Conservation (phyloP, 1,140 invertebrate genomes). For the Lasioglossum albipes region DNA sequence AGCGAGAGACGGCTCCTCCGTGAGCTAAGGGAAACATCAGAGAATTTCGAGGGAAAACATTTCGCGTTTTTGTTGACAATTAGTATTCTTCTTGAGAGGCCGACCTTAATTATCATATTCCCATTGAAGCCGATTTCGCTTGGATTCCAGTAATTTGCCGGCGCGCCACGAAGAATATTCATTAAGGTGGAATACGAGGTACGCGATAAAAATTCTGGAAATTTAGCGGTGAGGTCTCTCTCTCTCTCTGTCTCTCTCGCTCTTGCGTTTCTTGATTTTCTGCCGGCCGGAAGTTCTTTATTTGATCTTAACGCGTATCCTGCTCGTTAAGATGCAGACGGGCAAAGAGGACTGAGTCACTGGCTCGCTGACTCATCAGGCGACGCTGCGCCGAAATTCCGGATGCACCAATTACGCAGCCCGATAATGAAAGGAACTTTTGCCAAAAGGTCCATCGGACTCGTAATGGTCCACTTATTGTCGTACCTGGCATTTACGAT, state of each 20-base stretch:
- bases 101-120: slow-evolving; percentile 35
- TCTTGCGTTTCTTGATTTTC: slow-evolving; percentile 30
- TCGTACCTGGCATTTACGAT: neutral
- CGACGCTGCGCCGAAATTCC: slow-evolving; percentile 41
- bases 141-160: slow-evolving; percentile 44
- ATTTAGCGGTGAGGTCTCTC: slow-evolving; percentile 4
- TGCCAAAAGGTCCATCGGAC: slow-evolving; percentile 40
- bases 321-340: slow-evolving; percentile 49
- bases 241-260: too few relatives aligned
- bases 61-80: neutral
- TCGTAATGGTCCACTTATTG: slow-evolving; percentile 23
- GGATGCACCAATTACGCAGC: slow-evolving; percentile 49
- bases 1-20: slow-evolving; percentile 12
- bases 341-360: slow-evolving; percentile 42
- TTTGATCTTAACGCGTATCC: slow-evolving; percentile 50
- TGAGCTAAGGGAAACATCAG: slow-evolving; percentile 16
- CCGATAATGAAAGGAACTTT: slow-evolving; percentile 30
- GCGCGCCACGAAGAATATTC: slow-evolving; percentile 35
- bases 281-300: slow-evolving; percentile 41
- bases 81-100: slow-evolving; percentile 19
- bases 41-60: neutral
- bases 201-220: slow-evolving; percentile 40
- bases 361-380: slow-evolving; percentile 29
- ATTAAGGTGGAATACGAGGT: slow-evolving; percentile 34
- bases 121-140: slow-evolving; percentile 39